Conservation (phyloP, 2,113 vertebrate genomes). For the Bucco capensis region DNA sequence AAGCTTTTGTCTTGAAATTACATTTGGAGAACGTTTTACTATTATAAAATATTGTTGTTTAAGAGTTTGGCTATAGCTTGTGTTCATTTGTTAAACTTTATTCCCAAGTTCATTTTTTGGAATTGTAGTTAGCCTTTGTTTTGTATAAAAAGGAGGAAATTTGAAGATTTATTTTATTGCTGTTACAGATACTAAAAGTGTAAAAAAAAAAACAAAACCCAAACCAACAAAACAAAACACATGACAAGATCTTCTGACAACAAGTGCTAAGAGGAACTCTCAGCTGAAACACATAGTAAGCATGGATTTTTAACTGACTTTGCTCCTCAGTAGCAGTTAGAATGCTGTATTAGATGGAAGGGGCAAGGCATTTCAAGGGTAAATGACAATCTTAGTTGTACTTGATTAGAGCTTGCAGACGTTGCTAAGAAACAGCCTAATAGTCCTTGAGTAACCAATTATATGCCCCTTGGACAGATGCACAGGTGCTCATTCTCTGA, state of each 20-base stretch:
- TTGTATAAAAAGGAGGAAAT: neutral
- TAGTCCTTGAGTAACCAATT: constrained; percentile 86
- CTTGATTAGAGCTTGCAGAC: constrained; percentile 78
- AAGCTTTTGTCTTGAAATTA: neutral
- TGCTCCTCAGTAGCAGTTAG: constrained; percentile 3
- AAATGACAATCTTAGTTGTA: constrained; percentile 73
- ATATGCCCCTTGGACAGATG: constrained; percentile 67
- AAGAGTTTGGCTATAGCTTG: neutral
- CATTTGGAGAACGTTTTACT: neutral
- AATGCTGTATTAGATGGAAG: constrained; percentile 32
- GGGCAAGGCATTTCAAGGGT: constrained; percentile 61
- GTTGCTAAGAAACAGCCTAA: constrained; percentile 87
- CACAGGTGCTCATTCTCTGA: constrained; percentile 47
- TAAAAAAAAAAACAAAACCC: no score
- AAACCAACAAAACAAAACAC: no score
- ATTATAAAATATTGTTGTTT: neutral
- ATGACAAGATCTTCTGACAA: neutral
- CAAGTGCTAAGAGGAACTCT: neutral
- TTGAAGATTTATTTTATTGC: neutral
- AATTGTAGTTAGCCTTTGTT: neutral
- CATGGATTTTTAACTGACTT: neutral
- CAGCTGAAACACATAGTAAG: neutral
- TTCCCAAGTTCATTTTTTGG: neutral
- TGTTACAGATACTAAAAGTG: neutral
- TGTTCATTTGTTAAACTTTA: neutral